Conservation (phyloP, 1,140 invertebrate species). For the Drosophila pseudoananassae region DNA sequence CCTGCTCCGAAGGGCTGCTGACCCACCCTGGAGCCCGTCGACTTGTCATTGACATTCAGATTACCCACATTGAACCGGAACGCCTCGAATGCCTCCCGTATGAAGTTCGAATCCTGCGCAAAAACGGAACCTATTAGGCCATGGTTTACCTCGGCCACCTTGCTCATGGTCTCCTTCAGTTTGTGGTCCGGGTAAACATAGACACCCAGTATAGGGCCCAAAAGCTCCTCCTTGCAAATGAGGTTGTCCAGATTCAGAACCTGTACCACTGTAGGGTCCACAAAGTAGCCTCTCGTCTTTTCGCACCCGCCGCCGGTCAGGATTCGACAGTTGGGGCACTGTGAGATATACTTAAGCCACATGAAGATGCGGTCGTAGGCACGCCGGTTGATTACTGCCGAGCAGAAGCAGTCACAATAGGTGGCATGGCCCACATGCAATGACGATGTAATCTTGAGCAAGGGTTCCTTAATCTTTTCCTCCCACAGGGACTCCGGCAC, state of each 20-base stretch:
- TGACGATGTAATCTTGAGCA: conserved; percentile 77
- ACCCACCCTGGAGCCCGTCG: conserved; percentile 98
- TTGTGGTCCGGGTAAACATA: conserved; percentile 95
- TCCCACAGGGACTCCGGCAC: conserved; percentile 95
- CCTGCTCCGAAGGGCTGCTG: conserved; percentile 99
- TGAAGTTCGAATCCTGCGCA: conserved; percentile 91
- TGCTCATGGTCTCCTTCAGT: conserved; percentile 88
- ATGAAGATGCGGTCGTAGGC: conserved; percentile 94
- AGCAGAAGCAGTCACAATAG: conserved; percentile 93
- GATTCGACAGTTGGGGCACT: conserved; percentile 90
- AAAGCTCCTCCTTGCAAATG: conserved; percentile 98
- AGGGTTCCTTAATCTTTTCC: conserved; percentile 33
- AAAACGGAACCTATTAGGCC: conserved; percentile 98
- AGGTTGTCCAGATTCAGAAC: conserved; percentile 93
- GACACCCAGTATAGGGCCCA: conserved; percentile 96
- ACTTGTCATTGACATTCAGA: conserved; percentile 99
- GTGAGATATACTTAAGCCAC: conserved; percentile 95
- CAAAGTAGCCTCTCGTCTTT: conserved; percentile 94
- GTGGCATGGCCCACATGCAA: conserved; percentile 94
- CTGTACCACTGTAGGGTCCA: conserved; percentile 97
- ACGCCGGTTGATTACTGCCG: conserved; percentile 97
- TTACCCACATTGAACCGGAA: conserved; percentile 96
- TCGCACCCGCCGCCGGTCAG: conserved; percentile 95
- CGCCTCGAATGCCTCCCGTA: conserved; percentile 90
- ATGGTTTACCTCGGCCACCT: conserved; percentile 89